phyloP scores from a whole-genome alignment of 1,140 invertebrate genomes.

The Agrilus planipennis region DNA sequence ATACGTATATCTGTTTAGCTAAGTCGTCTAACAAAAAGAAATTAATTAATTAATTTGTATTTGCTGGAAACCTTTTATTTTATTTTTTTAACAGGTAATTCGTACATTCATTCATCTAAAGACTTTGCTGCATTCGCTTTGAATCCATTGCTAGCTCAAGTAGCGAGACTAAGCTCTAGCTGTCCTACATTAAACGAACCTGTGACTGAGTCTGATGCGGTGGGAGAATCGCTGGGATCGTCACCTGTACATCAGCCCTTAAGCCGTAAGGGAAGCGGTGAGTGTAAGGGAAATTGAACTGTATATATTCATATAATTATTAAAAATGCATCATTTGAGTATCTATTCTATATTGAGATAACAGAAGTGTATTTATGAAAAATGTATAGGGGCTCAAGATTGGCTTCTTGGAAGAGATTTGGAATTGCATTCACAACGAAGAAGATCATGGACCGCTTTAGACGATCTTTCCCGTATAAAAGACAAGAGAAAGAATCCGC shows the following conservation, averaged over 20 bases:
- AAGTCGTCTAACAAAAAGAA: no score
- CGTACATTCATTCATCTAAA: slow-evolving; percentile 20
- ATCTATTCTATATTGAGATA: no score
- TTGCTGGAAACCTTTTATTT: no score
- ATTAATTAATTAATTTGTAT: no score
- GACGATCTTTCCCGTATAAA: slow-evolving; percentile 44
- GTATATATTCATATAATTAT: neutral
- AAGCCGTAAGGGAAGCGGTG: slow-evolving; percentile 43
- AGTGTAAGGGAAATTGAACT: slow-evolving; percentile 18
- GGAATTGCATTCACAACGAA: slow-evolving; percentile 43
- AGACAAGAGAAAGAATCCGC: slow-evolving; percentile 35
- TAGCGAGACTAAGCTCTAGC: slow-evolving; percentile 53
- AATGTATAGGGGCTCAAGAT: slow-evolving; percentile 36
- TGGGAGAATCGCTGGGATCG: slow-evolving; percentile 35
- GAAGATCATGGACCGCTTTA: slow-evolving; percentile 72
- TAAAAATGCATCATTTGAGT: neutral
- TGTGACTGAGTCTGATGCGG: slow-evolving; percentile 36
- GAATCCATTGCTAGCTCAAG: slow-evolving; percentile 30
- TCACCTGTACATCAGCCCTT: slow-evolving; percentile 29
- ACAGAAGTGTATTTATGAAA: no score
- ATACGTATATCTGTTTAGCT: no score
- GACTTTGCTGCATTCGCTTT: slow-evolving; percentile 35
- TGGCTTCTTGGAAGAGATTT: slow-evolving; percentile 26
- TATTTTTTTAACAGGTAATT: slow-evolving; percentile 12
- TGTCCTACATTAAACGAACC: slow-evolving; percentile 59